A percentile compares a stretch with the other conserved stretches of the same genome.
Conservation (phyloP, 92 coral and sea anemone species). For the Montipora capitata region DNA sequence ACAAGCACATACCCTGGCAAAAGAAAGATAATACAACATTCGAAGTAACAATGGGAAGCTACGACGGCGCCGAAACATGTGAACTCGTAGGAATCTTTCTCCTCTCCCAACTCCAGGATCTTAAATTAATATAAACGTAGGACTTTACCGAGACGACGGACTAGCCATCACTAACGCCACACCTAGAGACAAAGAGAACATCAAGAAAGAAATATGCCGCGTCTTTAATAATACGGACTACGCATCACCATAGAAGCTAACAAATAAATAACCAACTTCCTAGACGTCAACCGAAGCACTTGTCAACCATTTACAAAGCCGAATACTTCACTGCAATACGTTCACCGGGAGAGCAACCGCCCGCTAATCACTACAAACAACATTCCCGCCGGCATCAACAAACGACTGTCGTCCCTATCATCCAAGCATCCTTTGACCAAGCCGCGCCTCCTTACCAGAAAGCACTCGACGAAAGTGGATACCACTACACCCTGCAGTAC, state of each 20-base stretch:
- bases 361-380: slow-evolving; percentile 18
- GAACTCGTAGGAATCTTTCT: slow-evolving; percentile 25
- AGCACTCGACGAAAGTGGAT: no score
- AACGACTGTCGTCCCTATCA: no score
- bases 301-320: slow-evolving; percentile 64
- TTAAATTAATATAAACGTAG: slow-evolving; percentile 9
- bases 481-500: slow-evolving; percentile 2
- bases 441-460: no score
- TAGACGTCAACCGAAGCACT: slow-evolving; percentile 29
- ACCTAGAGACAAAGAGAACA: background rate
- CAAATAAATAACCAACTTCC: no score
- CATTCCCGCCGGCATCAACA: slow-evolving; percentile 11
- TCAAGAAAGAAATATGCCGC: no score
- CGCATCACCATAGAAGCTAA: no score
- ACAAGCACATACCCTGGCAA: slow-evolving; percentile 59
- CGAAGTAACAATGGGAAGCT: background rate
- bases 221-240: no score
- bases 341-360: slow-evolving; percentile 67
- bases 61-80: background rate
- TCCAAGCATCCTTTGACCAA: no score
- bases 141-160: slow-evolving; percentile 12
- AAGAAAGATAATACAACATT: slow-evolving; percentile 45
- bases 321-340: slow-evolving; percentile 50
- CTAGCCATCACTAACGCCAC: slow-evolving; percentile 21
- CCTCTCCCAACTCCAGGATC: slow-evolving; percentile 37